Evolutionary conservation across 2,113 vertebrate genomes (phyloP), one percentile per base, ranked within the genome.

Genomic region (Hippocampus barbouri): DNA sequence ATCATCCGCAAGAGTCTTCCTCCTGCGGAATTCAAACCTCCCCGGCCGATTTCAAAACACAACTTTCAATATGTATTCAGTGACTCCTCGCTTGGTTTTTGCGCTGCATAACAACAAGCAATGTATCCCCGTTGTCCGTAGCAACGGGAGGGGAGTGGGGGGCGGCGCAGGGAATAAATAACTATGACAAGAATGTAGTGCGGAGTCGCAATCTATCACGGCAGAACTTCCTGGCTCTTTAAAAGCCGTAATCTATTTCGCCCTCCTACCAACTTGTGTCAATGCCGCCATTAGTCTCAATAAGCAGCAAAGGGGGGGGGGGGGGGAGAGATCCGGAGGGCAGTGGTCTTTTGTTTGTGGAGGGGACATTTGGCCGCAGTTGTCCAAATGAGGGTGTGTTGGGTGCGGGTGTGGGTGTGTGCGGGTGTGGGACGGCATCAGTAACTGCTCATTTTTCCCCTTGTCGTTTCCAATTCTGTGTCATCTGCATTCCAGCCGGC

Each of bases 231-330:
- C 69, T 62, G 23, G 34, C 69, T 72, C 81, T 77, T 82, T 82
- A 82, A 78, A 77, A 75, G 78, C 75, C 67, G 62, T 84, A 82
- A 86, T 90, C 78, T 80, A 71, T 86, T 81, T 83, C 74, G 59
- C 68, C 79, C 80, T 80, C 75, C 79, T 77, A 76, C 70, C 66
- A 60, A 60, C 15, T 27, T 23, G 76, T 80, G 82, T 77, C 80
- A 72, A 77, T 30, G 53, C 45, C 61, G 68, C 78, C 76, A 85
- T 90, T 87, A 85, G 87, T 87, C 86, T 90, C 85, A 80, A 88
- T 89, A 79, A 86, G 83, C 63, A n/a, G 64, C 21, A 14, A n/a
- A n/a, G 62, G 12, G 78, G 47, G 34, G 51, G 30, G 41, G 38
- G 0, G 5, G 5, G 34, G 34, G 5, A 5, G 21, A 60, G 59